These are phyloP conservation scores for Sminthurinus aureus DNA, from an alignment of 2,888 invertebrate genomes.

Conservation along the genomic window DNA sequence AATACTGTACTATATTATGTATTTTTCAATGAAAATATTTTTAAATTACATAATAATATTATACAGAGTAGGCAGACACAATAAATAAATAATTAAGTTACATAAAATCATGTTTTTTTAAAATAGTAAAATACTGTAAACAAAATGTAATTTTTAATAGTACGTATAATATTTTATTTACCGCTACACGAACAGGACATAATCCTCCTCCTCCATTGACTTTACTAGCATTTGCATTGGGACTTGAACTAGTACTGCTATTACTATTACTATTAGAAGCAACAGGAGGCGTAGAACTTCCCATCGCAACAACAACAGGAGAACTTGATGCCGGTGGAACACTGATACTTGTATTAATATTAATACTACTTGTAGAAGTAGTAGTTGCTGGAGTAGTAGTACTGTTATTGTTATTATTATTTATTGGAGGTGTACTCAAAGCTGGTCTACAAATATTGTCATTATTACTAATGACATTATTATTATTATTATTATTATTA, in stretches of 20 bases:
- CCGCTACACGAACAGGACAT: conserved; percentile 56
- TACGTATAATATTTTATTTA: conserved; percentile 36
- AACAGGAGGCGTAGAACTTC: background rate
- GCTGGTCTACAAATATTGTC: background rate
- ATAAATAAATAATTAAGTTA: too few relatives aligned
- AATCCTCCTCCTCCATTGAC: conserved; percentile 43
- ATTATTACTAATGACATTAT: too few relatives aligned
- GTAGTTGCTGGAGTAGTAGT: too few relatives aligned
- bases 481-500: too few relatives aligned
- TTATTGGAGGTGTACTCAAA: background rate
- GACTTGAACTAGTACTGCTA: conserved; percentile 25
- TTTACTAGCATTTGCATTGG: background rate
- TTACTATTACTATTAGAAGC: background rate
- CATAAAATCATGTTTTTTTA: too few relatives aligned
- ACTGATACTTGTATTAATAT: background rate
- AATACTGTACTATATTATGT: too few relatives aligned
- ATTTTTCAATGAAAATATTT: too few relatives aligned
- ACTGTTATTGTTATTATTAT: background rate
- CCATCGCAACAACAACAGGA: background rate
- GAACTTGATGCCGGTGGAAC: background rate
- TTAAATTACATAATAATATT: too few relatives aligned
- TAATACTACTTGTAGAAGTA: background rate
- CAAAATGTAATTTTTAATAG: too few relatives aligned
- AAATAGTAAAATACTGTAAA: too few relatives aligned
- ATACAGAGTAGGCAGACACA: too few relatives aligned